Evolutionary conservation across 30 jellyfish, hydroid and myxozoan species (phyloP), one percentile per base, ranked within the genome.

Genomic region (Aurelia aurita): DNA sequence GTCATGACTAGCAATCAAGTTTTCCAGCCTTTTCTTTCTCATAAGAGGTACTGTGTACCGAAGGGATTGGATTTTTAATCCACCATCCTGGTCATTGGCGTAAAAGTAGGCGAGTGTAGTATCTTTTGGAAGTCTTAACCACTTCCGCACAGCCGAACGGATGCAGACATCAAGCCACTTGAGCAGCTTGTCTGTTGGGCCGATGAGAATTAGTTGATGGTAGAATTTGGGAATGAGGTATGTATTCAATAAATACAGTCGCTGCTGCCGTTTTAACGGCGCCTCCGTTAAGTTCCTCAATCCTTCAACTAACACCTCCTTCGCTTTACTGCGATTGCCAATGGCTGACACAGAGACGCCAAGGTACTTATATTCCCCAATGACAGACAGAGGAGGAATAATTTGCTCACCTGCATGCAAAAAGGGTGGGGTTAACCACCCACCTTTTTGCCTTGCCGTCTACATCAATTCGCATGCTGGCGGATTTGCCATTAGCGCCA

Each of bases 181-280:
- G 8, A 62, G 21, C 5, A 25, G 34, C 47, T 62, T 22, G 74
- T 22, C 74, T 11, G 59, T 0, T 12, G 8, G 57, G 35, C 28
- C 59, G 9, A 54, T 9, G 11, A 32, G 79, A 13, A 68, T 1
- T 0, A 68, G 44, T 44, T 34, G 5, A 10, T 34, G 2, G 7
- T 34, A 34, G 46, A 34, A 34, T 10, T 34, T 34, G 46, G 46
- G 28, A 15, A 44, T 7, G 25, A 68, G 25, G 59, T 5, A 44
- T 2, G 44, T 32, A 16, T 21, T 54, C 20, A 68, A 19, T 16
- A 68, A 26, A 25, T 28, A 28, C 79, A 68, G 3, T 11, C 79
- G 79, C 59, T 68, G 79, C 12, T 68, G 57, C n/a, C 1, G 79
- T 6, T 68, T 68, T 29, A 34, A 19, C 28, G 79, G 79, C 11